phyloP scores from a whole-genome alignment of 2,113 vertebrate species.

The Ammospiza nelsoni region DNA sequence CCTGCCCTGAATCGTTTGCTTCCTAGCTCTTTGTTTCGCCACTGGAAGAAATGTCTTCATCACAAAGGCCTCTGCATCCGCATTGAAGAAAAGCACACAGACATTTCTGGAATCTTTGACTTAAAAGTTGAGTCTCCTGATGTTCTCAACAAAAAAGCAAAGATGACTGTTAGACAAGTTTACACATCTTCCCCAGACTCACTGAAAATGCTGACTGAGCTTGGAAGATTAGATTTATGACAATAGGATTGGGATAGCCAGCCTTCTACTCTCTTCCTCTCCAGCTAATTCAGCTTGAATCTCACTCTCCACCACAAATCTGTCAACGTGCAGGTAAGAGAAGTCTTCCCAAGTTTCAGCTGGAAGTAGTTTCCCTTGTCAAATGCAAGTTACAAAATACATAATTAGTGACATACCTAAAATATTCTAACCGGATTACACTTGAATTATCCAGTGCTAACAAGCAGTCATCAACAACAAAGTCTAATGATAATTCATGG shows the following conservation, averaged over 20 bases:
- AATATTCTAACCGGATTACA: slow-evolving; percentile 38
- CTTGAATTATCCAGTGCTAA: slow-evolving; percentile 59
- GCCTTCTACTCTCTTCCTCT: not conserved
- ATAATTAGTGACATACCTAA: slow-evolving; percentile 40
- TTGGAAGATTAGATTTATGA: not conserved
- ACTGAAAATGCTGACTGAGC: not conserved
- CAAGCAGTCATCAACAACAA: slow-evolving; percentile 37
- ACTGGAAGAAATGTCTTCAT: slow-evolving; percentile 31
- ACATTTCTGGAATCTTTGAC: not conserved
- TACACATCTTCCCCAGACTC: not conserved
- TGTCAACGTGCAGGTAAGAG: not conserved
- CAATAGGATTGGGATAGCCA: not conserved
- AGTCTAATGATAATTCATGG: slow-evolving; percentile 48
- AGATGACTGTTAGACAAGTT: not conserved
- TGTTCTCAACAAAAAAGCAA: not conserved
- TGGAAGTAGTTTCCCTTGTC: slow-evolving; percentile 21
- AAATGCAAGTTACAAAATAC: slow-evolving; percentile 5
- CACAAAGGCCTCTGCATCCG: not conserved
- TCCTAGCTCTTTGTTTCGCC: slow-evolving; percentile 37
- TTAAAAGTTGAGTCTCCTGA: not conserved
- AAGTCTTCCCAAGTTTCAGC: not conserved
- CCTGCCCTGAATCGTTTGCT: slow-evolving; percentile 24
- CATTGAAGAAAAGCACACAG: not conserved
- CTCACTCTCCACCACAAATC: not conserved
- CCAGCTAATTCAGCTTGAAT: not conserved